Evolutionary conservation across 35 echinoderm and acorn worm genomes (phyloP).

Genomic region (Eucidaris tribuloides): DNA sequence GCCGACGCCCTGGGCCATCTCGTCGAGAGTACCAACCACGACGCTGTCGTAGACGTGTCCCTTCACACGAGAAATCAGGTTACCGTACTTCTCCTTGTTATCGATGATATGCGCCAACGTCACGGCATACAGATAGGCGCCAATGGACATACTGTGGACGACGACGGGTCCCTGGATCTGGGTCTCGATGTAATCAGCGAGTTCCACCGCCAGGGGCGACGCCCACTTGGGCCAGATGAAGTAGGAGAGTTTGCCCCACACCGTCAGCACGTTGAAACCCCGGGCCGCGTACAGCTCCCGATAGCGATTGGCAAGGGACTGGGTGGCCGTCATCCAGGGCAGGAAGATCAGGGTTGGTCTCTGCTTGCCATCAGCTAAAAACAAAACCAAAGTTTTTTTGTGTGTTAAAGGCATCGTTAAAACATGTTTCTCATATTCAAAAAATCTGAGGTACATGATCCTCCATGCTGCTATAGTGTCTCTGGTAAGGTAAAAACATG

Average conservation of each 20-base stretch:
- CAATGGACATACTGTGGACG: constrained; percentile 67
- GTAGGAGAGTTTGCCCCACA: constrained; percentile 3
- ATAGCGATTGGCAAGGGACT: constrained; percentile 12
- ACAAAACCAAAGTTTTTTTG: not conserved
- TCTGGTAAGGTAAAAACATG: not conserved
- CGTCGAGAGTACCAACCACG: constrained; percentile 42
- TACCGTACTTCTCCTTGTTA: not conserved
- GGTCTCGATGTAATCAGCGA: constrained; percentile 10
- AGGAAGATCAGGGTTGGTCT: constrained; percentile 10
- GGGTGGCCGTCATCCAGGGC: constrained; percentile 38
- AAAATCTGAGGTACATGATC: no score
- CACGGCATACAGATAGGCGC: constrained; percentile 57
- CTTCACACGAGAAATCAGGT: constrained; percentile 18
- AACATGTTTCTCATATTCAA: no score
- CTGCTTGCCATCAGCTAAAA: not conserved
- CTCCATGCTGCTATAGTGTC: not conserved
- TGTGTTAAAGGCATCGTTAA: no score
- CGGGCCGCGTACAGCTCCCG: constrained; percentile 45
- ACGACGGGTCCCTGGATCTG: constrained; percentile 21
- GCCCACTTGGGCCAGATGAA: constrained; percentile 54
- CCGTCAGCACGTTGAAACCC: constrained; percentile 76
- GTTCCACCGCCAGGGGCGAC: constrained; percentile 28
- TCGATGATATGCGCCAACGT: not conserved
- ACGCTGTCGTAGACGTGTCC: constrained; percentile 72
- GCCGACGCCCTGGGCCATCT: constrained; percentile 36